Conservation (phyloP, 1,140 invertebrate species). For the Lasaia peninsularis region DNA sequence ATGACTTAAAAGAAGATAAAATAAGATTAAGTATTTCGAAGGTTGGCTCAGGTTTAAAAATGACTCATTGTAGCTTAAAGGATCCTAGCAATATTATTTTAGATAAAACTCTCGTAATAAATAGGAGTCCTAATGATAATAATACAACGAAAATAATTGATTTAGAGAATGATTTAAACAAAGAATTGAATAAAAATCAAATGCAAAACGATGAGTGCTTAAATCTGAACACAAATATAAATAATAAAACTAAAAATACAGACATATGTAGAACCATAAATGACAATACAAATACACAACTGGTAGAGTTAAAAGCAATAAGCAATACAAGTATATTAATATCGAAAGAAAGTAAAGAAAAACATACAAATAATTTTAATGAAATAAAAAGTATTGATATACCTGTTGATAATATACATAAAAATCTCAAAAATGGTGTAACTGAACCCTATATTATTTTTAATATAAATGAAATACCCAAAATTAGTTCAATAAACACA, state of each 20-base stretch:
- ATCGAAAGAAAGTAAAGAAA: background rate
- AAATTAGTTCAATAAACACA: no score
- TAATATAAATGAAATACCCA: no score
- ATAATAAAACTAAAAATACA: background rate
- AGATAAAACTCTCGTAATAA: background rate
- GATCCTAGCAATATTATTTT: background rate
- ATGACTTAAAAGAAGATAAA: background rate
- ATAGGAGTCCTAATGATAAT: background rate
- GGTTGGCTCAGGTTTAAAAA: no score
- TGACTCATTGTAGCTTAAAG: no score
- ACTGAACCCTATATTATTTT: background rate
- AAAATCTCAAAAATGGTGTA: background rate
- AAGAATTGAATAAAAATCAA: slow-evolving; percentile 44
- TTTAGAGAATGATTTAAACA: slow-evolving; percentile 29
- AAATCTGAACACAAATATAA: background rate
- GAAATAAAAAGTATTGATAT: background rate
- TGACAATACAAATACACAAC: background rate
- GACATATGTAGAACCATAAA: background rate
- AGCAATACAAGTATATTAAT: background rate
- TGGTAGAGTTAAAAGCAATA: background rate
- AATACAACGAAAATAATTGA: background rate
- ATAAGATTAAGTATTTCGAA: no score
- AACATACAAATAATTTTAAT: background rate
- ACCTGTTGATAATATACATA: background rate
- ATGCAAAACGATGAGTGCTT: slow-evolving; percentile 9